phyloP scores from a whole-genome alignment of 2,113 vertebrate genomes.

The Pomatostomus ruficeps region DNA sequence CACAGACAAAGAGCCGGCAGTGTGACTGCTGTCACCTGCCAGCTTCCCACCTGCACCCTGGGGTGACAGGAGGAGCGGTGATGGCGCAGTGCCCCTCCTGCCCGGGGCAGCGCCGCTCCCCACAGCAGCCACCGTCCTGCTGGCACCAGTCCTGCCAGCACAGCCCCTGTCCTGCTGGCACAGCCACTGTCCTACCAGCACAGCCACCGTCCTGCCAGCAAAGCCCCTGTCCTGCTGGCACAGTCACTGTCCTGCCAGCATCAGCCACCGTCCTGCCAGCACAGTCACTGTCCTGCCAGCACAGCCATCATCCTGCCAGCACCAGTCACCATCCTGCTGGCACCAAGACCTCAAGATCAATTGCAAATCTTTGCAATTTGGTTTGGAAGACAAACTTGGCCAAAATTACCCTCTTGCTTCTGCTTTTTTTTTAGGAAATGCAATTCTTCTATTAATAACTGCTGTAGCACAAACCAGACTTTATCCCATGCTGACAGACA shows the following conservation, averaged over 20 bases:
- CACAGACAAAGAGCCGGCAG: neutral
- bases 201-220: too few relatives aligned
- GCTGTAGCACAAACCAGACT: neutral
- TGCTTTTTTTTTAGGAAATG: neutral
- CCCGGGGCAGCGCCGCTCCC: neutral
- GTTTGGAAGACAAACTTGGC: neutral
- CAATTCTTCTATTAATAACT: neutral
- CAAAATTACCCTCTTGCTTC: neutral
- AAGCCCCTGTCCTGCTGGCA: too few relatives aligned
- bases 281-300: too few relatives aligned
- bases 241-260: too few relatives aligned
- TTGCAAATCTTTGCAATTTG: neutral
- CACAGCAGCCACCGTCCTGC: accelerated
- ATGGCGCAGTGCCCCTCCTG: neutral
- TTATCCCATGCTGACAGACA: neutral
- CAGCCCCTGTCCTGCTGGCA: too few relatives aligned
- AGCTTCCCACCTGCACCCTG: neutral
- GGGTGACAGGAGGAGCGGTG: accelerated
- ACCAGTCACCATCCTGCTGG: too few relatives aligned
- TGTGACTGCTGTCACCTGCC: neutral
- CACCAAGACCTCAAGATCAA: neutral
- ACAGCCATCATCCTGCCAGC: too few relatives aligned
- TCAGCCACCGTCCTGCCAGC: too few relatives aligned
- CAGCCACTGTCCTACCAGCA: too few relatives aligned
- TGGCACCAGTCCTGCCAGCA: too few relatives aligned